Percentiles rank a stretch among this genome's conserved stretches.
These are phyloP conservation scores for Caenorhabditis imperialis DNA, from an alignment of 2,888 invertebrate species.

Conservation along the genomic window DNA sequence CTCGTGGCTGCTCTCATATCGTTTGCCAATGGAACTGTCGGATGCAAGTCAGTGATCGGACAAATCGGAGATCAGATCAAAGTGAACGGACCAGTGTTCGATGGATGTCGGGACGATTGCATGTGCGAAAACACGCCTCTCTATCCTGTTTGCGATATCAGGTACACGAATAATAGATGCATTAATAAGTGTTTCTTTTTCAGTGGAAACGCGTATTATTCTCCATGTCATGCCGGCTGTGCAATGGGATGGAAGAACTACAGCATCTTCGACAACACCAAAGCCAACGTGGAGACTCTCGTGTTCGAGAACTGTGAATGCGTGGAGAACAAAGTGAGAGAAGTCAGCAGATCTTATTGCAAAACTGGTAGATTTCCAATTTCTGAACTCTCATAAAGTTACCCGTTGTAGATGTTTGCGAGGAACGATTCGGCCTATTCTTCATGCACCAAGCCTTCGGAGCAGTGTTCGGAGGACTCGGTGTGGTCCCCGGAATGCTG, in stretches of 20 bases:
- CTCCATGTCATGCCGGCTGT: slow-evolving; percentile 78
- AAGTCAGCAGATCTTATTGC: slow-evolving; percentile 74
- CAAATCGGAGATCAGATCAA: slow-evolving; percentile 69
- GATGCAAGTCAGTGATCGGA: slow-evolving; percentile 74
- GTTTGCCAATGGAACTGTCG: slow-evolving; percentile 73
- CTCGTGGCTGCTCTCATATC: slow-evolving; percentile 70
- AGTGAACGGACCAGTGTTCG: slow-evolving; percentile 50
- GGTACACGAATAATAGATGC: slow-evolving; percentile 15
- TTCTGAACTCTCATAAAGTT: neutral
- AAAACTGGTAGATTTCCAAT: slow-evolving; percentile 35
- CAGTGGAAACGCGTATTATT: slow-evolving; percentile 77
- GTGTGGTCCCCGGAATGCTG: slow-evolving; percentile 77
- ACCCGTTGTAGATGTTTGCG: slow-evolving; percentile 61
- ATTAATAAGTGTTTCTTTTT: slow-evolving; percentile 3
- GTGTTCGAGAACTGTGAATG: slow-evolving; percentile 69
- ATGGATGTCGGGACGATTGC: slow-evolving; percentile 77
- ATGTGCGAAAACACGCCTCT: slow-evolving; percentile 76
- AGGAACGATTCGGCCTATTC: slow-evolving; percentile 62
- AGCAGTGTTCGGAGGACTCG: slow-evolving; percentile 77
- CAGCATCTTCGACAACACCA: slow-evolving; percentile 50
- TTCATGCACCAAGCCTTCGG: slow-evolving; percentile 72
- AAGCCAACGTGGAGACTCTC: slow-evolving; percentile 21
- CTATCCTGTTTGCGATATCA: slow-evolving; percentile 78
- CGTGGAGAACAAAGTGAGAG: slow-evolving; percentile 51
- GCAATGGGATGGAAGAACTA: slow-evolving; percentile 63